Percentiles rank a stretch among this genome's conserved stretches.
Evolutionary conservation across 2,888 invertebrate species (phyloP).

Genomic region (Tenthredo scrophulariae): DNA sequence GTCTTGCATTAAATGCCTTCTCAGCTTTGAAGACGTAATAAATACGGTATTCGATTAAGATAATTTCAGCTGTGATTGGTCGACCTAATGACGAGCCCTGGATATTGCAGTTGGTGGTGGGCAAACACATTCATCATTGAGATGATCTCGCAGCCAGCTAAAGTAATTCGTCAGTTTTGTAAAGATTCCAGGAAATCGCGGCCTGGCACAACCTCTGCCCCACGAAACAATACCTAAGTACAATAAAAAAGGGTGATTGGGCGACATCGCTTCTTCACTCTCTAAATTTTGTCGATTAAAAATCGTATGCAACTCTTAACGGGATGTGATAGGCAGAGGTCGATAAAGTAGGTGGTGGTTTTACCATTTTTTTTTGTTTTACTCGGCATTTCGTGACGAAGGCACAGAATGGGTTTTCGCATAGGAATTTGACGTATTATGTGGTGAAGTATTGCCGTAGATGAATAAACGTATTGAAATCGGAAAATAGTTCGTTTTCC

Average conservation of each 20-base stretch:
- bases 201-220: slow-evolving; percentile 88
- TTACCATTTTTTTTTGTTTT: no score
- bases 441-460: no score
- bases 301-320: no score
- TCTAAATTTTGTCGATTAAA: no score
- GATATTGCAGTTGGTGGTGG: slow-evolving; percentile 79
- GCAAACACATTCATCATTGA: slow-evolving; percentile 81
- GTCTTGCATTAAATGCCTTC: neutral
- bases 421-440: no score
- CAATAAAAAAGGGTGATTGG: slow-evolving; percentile 48
- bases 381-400: no score
- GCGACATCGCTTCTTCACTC: neutral
- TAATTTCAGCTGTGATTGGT: neutral
- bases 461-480: no score
- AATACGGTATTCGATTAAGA: slow-evolving; percentile 1
- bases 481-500: no score
- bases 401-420: no score
- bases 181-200: slow-evolving; percentile 83
- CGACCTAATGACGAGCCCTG: neutral
- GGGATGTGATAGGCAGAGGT: no score
- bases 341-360: no score
- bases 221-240: slow-evolving; percentile 86
- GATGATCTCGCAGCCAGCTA: slow-evolving; percentile 81
- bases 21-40: neutral
- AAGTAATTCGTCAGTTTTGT: slow-evolving; percentile 82